Percentiles rank a stretch among this genome's conserved stretches.
Evolutionary conservation across 2,113 vertebrate genomes (phyloP).

Genomic region (Oxyura jamaicensis): DNA sequence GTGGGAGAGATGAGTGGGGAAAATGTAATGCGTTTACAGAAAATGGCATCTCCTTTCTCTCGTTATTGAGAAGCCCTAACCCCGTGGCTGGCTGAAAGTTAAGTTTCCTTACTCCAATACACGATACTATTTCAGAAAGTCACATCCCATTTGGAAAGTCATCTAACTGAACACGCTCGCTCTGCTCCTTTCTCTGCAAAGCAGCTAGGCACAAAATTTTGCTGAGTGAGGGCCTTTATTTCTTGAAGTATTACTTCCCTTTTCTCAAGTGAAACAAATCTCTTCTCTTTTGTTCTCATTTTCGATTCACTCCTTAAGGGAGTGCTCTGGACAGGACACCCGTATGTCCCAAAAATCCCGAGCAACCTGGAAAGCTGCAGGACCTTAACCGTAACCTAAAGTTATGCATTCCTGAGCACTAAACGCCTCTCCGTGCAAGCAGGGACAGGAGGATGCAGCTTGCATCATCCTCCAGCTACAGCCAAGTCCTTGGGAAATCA

Average conservation of each 20-base stretch:
- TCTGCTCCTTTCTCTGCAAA: background rate
- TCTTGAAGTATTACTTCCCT: background rate
- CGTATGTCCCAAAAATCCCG: background rate
- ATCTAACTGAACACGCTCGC: background rate
- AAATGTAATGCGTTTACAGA: background rate
- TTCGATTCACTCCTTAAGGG: background rate
- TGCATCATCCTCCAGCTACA: background rate
- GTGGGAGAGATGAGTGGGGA: rapidly evolving
- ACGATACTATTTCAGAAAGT: background rate
- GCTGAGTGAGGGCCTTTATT: background rate
- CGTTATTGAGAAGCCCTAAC: background rate
- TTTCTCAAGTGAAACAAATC: background rate
- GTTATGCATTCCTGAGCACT: slow-evolving; percentile 5
- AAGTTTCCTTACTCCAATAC: background rate
- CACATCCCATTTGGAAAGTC: background rate
- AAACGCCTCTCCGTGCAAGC: background rate
- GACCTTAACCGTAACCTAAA: slow-evolving; percentile 13
- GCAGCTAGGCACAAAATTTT: background rate
- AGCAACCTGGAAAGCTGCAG: background rate
- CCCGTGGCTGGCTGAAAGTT: background rate
- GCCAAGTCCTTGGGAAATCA: background rate
- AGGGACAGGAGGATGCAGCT: background rate
- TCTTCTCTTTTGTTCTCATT: background rate
- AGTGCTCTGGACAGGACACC: background rate
- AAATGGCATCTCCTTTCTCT: background rate